Evolutionary conservation across 2,888 invertebrate genomes (phyloP), one percentile per base, ranked within the genome.

Genomic region (Coenonympha arcania): DNA sequence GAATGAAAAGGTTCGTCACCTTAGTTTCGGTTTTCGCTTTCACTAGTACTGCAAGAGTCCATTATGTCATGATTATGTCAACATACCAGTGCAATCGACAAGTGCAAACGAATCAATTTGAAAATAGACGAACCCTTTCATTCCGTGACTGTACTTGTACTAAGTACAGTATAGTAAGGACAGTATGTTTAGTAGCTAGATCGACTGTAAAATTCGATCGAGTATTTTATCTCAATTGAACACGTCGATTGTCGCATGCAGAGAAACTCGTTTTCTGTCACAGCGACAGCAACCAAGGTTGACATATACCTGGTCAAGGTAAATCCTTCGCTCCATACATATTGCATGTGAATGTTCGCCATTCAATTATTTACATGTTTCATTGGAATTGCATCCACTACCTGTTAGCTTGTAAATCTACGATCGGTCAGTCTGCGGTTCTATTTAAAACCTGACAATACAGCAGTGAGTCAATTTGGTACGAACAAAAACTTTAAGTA

Each of bases 281-380:
- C 71, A 74, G 64, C 64, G 65, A 67, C 66, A 67, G 59, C 51
- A 56, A 62, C 57, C 79, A 80, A 83, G 81, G 82, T 71, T 78
- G 68, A 64, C 71, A 68, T 71, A 69, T 64, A 67, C 64, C 62
- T 76, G 71, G 74, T 78, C 81, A 81, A 81, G 79, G 79, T 65
- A 56, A 76, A 73, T 72, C 69, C 66, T 68, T 58, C 34, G 50
- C 43, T 48, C 49, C 51, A 53, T 48, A 53, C 56, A 54, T 52
- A 52, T 53, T 42, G 48, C 50, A 53, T 40, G 55, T 56, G 51
- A 58, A 58, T 52, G 52, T 54, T 51, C 46, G 18, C 36, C 39
- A 30, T 22, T 19, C 24, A 4, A 49, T 19, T 6, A 28, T n/a
- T 44, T 31, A 19, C n/a, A 26, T 34, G 8, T 47, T 41, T 48